Evolutionary conservation across 2,797 vertebrate species (phyloP), one percentile per base, ranked within the genome.

Genomic region (Gymnoscopelus braueri): DNA sequence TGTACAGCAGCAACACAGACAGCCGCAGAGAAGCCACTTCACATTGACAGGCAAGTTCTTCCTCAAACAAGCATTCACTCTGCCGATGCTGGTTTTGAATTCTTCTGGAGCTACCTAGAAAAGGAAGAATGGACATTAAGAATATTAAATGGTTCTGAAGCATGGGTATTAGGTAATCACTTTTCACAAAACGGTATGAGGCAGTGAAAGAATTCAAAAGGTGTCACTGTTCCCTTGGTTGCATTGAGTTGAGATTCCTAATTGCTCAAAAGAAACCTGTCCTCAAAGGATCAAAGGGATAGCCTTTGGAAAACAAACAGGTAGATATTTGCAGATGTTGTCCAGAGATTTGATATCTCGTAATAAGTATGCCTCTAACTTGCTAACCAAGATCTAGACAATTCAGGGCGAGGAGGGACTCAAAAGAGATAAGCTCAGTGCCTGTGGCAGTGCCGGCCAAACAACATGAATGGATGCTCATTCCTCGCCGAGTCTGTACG

Each of bases 1-100:
- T 0, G 98, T 99, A 91, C 98, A 99, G 91, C 98, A 99, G 85
- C 98, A 99, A 87, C 98, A 99, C 81, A 99, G 92, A 90, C 98
- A 98, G 83, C 98, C 98, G 74, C 98, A 99, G 0, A 99, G 94
- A 80, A 99, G 95, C 98, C 98, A 99, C 89, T 97, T 99, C 74
- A 98, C 96, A 86, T 96, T 99, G 88, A 99, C 93, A 0, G 97
- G 98, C 77, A 99, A 91, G 90, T 97, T 98, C 91, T 99, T 99
- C 92, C 94, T 97, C 88, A 99, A 88, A 77, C 97, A 99, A 7
- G 95, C 91, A 14, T 99, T 99, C 84, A 99, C 95, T 60, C 95
- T 93, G 75, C 95, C 94, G 86, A 99, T 95, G 82, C 97, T 99
- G 81, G 95, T 98, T 93, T 98, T 98, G 93, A 98, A 99, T 92